Evolutionary conservation across 1,140 invertebrate genomes (phyloP).

Genomic region (Drosophila santomea): DNA sequence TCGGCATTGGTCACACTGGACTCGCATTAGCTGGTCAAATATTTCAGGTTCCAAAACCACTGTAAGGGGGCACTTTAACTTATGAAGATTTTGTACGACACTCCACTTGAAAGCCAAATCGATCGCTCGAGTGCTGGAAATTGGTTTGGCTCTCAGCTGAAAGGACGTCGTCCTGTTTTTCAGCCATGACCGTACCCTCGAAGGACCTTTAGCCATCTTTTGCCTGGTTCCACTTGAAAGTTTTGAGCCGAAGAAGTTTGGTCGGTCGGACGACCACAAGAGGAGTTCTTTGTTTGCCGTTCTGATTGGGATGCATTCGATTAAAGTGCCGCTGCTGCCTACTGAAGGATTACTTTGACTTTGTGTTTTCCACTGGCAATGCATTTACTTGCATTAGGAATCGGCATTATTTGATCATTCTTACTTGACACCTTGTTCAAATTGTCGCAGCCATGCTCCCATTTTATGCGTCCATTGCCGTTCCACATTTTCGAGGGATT

Average conservation of each 20-base stretch:
- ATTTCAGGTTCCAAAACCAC: too few species aligned
- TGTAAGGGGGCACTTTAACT: too few species aligned
- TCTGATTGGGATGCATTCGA: conserved; percentile 47
- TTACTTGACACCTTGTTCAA: too few species aligned
- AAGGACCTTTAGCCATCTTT: conserved; percentile 36
- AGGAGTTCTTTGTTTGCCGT: conserved; percentile 16
- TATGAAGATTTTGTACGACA: too few species aligned
- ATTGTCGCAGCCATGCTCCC: too few species aligned
- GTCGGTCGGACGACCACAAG: conserved; percentile 26
- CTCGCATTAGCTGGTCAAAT: too few species aligned
- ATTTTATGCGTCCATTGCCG: too few species aligned
- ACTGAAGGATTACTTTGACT: conserved; percentile 38
- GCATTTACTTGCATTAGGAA: background rate
- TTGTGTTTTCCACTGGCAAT: background rate
- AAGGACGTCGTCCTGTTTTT: conserved; percentile 23
- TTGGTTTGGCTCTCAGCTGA: background rate
- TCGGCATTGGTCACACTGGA: too few species aligned
- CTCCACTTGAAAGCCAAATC: conserved; percentile 4
- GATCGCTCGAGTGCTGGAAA: conserved; percentile 7
- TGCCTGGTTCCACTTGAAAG: conserved; percentile 38
- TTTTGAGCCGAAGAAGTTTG: conserved; percentile 30
- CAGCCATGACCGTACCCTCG: conserved; percentile 23
- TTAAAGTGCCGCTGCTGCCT: conserved; percentile 56
- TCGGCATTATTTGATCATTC: too few species aligned
- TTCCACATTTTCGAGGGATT: too few species aligned